Evolutionary conservation across 2,797 vertebrate species (phyloP).

Genomic region (Catostomus latipinnis): DNA sequence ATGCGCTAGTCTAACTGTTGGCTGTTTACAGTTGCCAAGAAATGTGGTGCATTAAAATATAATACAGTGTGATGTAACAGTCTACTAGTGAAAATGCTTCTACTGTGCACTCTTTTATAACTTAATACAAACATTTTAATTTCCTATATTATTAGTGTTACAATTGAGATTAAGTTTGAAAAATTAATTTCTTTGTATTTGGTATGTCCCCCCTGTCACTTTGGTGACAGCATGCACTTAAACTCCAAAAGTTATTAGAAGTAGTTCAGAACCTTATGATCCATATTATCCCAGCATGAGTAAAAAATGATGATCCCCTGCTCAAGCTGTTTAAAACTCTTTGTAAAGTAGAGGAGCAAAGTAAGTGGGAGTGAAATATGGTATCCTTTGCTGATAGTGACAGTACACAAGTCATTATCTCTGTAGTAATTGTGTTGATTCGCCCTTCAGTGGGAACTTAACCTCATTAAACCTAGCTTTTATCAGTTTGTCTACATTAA

Average conservation of each 20-base stretch:
- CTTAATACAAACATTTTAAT: too few relatives aligned
- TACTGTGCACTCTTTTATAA: too few relatives aligned
- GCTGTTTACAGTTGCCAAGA: background rate
- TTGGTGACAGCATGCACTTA: too few relatives aligned
- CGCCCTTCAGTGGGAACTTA: conserved; percentile 68
- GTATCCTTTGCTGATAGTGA: conserved; percentile 64
- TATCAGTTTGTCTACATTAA: conserved; percentile 68
- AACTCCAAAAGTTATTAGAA: too few relatives aligned
- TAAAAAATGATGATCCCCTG: background rate
- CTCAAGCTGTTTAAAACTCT: conserved; percentile 6
- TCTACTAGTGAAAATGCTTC: too few relatives aligned
- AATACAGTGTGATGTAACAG: background rate
- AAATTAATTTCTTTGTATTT: too few relatives aligned
- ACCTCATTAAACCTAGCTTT: conserved; percentile 67
- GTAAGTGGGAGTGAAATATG: conserved; percentile 61
- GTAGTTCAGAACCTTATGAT: background rate
- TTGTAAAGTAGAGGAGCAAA: background rate
- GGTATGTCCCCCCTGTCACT: too few relatives aligned
- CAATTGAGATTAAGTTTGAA: too few relatives aligned
- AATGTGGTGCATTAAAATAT: background rate
- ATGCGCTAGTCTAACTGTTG: background rate
- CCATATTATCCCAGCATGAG: background rate
- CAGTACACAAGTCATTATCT: conserved; percentile 58
- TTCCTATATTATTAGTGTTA: too few relatives aligned
- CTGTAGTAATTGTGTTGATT: conserved; percentile 52